Conservation (phyloP, 2,888 invertebrate species). For the Pseudococcus longispinus region DNA sequence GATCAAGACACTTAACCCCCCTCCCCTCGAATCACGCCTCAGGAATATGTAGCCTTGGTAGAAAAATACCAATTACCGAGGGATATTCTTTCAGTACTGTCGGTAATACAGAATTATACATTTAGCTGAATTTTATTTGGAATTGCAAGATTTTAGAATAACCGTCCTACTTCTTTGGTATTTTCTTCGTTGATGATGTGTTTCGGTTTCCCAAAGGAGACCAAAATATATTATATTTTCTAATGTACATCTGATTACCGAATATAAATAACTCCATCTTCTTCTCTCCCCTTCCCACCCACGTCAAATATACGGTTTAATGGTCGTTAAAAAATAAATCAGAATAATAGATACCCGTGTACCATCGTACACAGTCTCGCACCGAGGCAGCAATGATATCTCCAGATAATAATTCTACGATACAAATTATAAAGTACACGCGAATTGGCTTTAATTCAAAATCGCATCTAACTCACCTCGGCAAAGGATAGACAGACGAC, state of each 20-base stretch:
- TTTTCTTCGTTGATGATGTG: background rate
- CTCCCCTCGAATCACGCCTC: too few relatives aligned
- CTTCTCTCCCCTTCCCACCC: too few relatives aligned
- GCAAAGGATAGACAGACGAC: background rate
- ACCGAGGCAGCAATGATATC: background rate
- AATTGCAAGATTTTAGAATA: too few relatives aligned
- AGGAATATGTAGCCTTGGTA: too few relatives aligned
- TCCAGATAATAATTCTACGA: background rate
- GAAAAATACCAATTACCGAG: too few relatives aligned
- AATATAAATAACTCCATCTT: background rate
- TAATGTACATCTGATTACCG: background rate
- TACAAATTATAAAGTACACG: slow-evolving; percentile 9
- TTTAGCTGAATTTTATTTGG: too few relatives aligned
- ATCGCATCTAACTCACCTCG: slow-evolving; percentile 8
- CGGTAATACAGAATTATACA: too few relatives aligned
- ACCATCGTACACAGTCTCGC: background rate
- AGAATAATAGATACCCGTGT: background rate
- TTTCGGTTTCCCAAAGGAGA: background rate
- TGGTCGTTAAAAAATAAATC: background rate
- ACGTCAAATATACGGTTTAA: too few relatives aligned
- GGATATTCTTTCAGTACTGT: too few relatives aligned
- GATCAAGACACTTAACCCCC: too few relatives aligned
- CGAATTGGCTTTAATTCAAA: slow-evolving; percentile 42
- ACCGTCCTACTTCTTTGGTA: too few relatives aligned
- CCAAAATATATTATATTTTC: background rate